A percentile compares a stretch with the other conserved stretches of the same genome.
phyloP scores from a whole-genome alignment of 2,888 invertebrate species.

The Drosophila kokeensis region DNA sequence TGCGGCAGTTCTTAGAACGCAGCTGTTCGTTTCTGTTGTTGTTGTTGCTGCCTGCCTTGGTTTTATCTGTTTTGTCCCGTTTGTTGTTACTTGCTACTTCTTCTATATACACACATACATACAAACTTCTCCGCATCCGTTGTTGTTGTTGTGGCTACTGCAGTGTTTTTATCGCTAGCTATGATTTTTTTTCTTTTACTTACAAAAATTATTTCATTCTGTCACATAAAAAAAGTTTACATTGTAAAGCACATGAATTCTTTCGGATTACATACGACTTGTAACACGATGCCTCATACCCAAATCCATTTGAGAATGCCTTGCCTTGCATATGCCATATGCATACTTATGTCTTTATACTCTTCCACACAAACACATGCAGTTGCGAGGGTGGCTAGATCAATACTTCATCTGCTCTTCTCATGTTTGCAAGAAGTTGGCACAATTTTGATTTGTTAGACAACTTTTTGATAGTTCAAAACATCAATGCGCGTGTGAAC shows the following conservation, averaged over 20 bases:
- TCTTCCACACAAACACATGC: background rate
- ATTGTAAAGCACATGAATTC: conserved; percentile 38
- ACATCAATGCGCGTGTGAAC: background rate
- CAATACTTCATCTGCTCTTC: background rate
- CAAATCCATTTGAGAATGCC: conserved; percentile 56
- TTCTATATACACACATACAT: conserved; percentile 23
- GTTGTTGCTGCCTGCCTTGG: conserved; percentile 16
- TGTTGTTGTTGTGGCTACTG: conserved; percentile 19
- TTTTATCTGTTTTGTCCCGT: conserved; percentile 48
- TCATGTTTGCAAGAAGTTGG: no score
- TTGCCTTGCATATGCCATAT: conserved; percentile 53
- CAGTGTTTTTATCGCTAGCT: conserved; percentile 37
- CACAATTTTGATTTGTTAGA: no score
- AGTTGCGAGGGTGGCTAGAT: conserved; percentile 37
- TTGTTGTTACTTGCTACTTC: conserved; percentile 46
- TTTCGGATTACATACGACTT: conserved; percentile 36
- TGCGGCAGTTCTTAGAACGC: conserved; percentile 32
- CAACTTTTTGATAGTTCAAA: background rate
- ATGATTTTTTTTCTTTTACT: conserved; percentile 24
- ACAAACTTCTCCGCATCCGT: conserved; percentile 44
- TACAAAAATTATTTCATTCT: conserved; percentile 30
- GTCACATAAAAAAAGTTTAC: conserved; percentile 44
- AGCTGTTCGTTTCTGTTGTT: conserved; percentile 36
- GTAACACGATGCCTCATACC: conserved; percentile 51
- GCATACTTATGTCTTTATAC: background rate